Percentiles rank a stretch among this genome's conserved stretches.
Evolutionary conservation across 2,888 invertebrate species (phyloP).

Genomic region (Koerneria pararmatus): DNA sequence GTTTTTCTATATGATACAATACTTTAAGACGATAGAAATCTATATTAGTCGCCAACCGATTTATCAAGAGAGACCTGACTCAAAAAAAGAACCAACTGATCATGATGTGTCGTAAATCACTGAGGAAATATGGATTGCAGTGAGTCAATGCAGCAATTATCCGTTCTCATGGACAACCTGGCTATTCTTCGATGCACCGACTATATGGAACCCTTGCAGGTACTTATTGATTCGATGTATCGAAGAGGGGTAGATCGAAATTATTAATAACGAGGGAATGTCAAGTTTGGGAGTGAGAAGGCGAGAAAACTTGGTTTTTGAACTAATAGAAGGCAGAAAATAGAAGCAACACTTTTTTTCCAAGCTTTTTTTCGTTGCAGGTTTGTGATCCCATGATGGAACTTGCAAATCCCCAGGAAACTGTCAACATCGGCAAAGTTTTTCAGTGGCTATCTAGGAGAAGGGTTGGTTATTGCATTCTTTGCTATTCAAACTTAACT

Average conservation of each 20-base stretch:
- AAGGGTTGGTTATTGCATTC: constrained; percentile 25
- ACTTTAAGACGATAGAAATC: too few species aligned
- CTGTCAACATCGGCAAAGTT: constrained; percentile 31
- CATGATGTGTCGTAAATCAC: too few species aligned
- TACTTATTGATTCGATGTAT: constrained; percentile 24
- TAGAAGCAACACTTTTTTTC: neutral
- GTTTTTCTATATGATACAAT: too few species aligned
- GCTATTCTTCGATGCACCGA: constrained; percentile 39
- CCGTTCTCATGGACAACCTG: constrained; percentile 49
- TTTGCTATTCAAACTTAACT: constrained; percentile 14
- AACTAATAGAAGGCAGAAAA: neutral
- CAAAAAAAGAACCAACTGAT: too few species aligned
- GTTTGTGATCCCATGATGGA: constrained; percentile 25
- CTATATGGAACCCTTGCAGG: constrained; percentile 34
- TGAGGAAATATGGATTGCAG: too few species aligned
- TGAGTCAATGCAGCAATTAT: constrained; percentile 49
- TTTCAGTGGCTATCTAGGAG: constrained; percentile 48
- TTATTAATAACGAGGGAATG: too few species aligned
- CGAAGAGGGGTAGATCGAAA: too few species aligned
- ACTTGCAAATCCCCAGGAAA: constrained; percentile 27
- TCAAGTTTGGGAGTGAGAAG: too few species aligned
- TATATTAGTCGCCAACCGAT: too few species aligned
- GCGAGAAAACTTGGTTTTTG: too few species aligned
- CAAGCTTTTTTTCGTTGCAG: constrained; percentile 29
- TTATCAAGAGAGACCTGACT: too few species aligned